Percentiles rank a stretch among this genome's conserved stretches.
phyloP scores from a whole-genome alignment of 2,888 invertebrate species.

The Mythimna vitellina region DNA sequence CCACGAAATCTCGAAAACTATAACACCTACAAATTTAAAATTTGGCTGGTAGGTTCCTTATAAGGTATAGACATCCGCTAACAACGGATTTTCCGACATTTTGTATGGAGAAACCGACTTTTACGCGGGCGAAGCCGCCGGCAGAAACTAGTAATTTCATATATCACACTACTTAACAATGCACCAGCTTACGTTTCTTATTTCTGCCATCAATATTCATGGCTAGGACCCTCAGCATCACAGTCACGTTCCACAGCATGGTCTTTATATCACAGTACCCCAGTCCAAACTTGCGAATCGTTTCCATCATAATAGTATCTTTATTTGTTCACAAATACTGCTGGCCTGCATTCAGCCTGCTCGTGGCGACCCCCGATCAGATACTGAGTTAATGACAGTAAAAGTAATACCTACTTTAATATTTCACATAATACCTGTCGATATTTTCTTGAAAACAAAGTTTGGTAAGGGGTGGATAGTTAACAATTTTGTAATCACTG shows the following conservation, averaged over 20 bases:
- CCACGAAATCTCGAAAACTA: no score
- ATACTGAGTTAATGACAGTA: conserved; percentile 24
- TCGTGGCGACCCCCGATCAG: conserved; percentile 4
- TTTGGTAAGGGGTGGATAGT: conserved; percentile 1
- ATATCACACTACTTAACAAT: background rate
- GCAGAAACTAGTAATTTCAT: no score
- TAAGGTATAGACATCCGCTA: no score
- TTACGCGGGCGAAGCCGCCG: no score
- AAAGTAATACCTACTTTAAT: background rate
- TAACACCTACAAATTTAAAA: no score
- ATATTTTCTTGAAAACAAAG: background rate
- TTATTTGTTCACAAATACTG: conserved; percentile 9
- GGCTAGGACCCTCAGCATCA: conserved; percentile 68
- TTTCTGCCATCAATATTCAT: conserved; percentile 71
- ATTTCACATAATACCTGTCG: conserved; percentile 6
- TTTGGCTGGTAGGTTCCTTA: no score
- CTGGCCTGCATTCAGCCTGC: conserved; percentile 16
- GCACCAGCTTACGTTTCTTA: conserved; percentile 67
- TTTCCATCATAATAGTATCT: conserved; percentile 26
- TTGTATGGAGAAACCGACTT: no score
- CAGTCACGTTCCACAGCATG: conserved; percentile 74
- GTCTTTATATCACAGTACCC: conserved; percentile 72
- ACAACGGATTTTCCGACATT: no score
- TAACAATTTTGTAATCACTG: background rate
- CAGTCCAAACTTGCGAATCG: conserved; percentile 66